Base-by-base conservation (phyloP, 1,140 invertebrate genomes). In the Drosophila guanche region DNA sequence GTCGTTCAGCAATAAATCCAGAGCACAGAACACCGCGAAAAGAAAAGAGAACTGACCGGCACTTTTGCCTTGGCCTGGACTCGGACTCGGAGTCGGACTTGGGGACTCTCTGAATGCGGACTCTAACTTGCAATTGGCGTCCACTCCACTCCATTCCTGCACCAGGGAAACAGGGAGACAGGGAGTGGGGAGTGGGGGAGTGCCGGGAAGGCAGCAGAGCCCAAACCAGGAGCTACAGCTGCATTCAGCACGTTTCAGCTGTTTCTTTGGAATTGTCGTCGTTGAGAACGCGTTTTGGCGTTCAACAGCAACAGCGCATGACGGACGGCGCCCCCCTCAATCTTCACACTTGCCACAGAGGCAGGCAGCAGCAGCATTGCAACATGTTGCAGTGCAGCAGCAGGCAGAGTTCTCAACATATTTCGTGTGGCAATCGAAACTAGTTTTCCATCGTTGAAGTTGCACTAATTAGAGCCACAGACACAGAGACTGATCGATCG, bases 1-100 rank as follows among this genome's bases (percentile, higher is more conserved):
- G 75, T 58, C 58, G 76, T 69, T 37, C 33, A 61, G 77, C 69
- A 62, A 85, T 86, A 88, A 85, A 85, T 85, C 83, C 81, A 88
- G 81, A 85, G 83, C 81, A 74, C 59, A 74, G 4, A 12, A 12
- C 47, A 69, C 47, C 50, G 43, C 43, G 12, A 23, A 29, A 63
- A 46, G 16, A 27, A 10, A 37, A 37, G 33, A 16, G 23, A 67
- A 83, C 70, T 83, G 75, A 67, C 71, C 67, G 66, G 61, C 80
- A 72, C 57, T 76, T 70, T 84, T 85, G 79, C 79, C 80, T 84
- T 84, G 79, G 80, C 76, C 79, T 79, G 79, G 70, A 76, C 79
- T 79, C 66, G 48, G 33, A 51, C 7, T 50, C 25, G 23, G 16
- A 52, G 2, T 51, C 14, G 16, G 48, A 52, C 50, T 52, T 52